Percentiles rank a stretch among this genome's conserved stretches.
Evolutionary conservation across 1,140 invertebrate species (phyloP).

Genomic region (Drosophila micromelanica): DNA sequence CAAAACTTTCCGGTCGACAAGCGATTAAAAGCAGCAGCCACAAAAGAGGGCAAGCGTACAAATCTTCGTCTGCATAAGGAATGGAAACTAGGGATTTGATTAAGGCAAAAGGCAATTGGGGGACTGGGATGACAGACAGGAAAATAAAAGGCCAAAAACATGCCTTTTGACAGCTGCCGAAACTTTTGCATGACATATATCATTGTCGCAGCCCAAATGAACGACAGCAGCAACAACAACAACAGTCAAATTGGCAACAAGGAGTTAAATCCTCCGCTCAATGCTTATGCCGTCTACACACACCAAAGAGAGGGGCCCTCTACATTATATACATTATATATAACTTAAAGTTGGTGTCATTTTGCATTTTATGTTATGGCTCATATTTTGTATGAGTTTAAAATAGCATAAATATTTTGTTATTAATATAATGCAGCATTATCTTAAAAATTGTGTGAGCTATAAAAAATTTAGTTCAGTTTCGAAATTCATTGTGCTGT

Average conservation of each 20-base stretch:
- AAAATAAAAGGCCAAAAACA: constrained; percentile 72
- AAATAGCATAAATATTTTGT: background rate
- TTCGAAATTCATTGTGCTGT: too few relatives aligned
- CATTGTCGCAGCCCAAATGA: constrained; percentile 80
- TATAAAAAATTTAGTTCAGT: too few relatives aligned
- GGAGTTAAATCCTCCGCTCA: constrained; percentile 56
- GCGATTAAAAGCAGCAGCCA: constrained; percentile 16
- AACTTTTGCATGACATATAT: constrained; percentile 80
- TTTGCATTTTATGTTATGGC: background rate
- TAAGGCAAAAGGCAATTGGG: constrained; percentile 18
- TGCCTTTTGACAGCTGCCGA: constrained; percentile 76
- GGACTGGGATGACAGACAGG: constrained; percentile 29
- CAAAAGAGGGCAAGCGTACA: background rate
- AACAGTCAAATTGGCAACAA: constrained; percentile 39
- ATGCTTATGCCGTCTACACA: constrained; percentile 50
- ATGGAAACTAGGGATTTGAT: constrained; percentile 15
- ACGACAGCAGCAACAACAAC: constrained; percentile 53
- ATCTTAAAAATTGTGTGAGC: too few relatives aligned
- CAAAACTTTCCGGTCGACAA: constrained; percentile 14
- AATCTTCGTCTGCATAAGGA: constrained; percentile 1
- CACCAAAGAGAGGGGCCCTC: constrained; percentile 15
- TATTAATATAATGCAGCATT: background rate
- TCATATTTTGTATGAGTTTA: background rate
- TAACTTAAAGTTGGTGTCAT: constrained; percentile 49
- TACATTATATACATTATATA: constrained; percentile 12